phyloP scores from a whole-genome alignment of 1,140 invertebrate species.

The Choristoneura fumiferana region DNA sequence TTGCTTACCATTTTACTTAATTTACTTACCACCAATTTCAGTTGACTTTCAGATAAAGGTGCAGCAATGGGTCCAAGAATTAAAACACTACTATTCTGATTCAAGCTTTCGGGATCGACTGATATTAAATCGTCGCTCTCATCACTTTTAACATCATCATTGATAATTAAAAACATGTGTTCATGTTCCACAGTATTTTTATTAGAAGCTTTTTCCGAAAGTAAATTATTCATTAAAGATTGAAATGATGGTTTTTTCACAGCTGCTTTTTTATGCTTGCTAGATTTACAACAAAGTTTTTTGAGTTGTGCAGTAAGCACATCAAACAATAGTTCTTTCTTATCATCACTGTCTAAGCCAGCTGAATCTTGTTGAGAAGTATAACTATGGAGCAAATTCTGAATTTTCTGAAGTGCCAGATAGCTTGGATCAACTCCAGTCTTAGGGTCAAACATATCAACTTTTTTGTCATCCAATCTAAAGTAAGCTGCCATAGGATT shows the following conservation, averaged over 20 bases:
- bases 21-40: constrained; percentile 57
- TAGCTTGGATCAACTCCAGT: constrained; percentile 41
- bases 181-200: constrained; percentile 31
- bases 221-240: constrained; percentile 24
- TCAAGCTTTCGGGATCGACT: constrained; percentile 63
- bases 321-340: constrained; percentile 62
- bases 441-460: constrained; percentile 37
- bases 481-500: constrained; percentile 36
- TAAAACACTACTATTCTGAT: constrained; percentile 59
- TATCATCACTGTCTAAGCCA: constrained; percentile 41
- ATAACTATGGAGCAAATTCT: constrained; percentile 44
- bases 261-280: constrained; percentile 24
- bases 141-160: constrained; percentile 61
- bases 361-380: constrained; percentile 28
- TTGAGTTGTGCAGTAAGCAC: constrained; percentile 59
- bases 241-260: constrained; percentile 24
- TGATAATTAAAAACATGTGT: constrained; percentile 64
- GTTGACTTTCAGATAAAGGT: constrained; percentile 49
- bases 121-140: constrained; percentile 52
- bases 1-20: too few relatives aligned
- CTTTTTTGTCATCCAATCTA: constrained; percentile 54
- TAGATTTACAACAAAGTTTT: constrained; percentile 59
- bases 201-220: constrained; percentile 3
- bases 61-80: constrained; percentile 59
- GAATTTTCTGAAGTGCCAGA: constrained; percentile 52